Base-by-base conservation (phyloP, 2,888 invertebrate genomes). In the Gryllus longicercus region DNA sequence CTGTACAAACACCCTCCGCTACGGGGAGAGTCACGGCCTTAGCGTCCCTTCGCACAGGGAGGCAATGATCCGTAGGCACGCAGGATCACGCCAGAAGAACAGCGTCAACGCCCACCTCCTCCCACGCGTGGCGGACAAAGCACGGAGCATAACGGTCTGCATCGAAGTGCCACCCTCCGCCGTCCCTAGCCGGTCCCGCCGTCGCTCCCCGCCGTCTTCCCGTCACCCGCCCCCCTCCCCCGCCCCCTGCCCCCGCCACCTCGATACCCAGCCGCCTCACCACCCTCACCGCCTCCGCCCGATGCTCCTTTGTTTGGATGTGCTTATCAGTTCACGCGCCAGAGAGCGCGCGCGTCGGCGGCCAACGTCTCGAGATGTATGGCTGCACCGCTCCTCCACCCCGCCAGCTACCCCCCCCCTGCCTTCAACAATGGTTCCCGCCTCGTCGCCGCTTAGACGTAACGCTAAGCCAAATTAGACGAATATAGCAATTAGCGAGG, bases 311-410 rank as follows among this genome's bases (percentile, higher is more conserved):
- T 63, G 63, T 63, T 63, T 63, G 63, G 16, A n/a, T n/a, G 63
- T 63, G n/a, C 63, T 63, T 63, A 63, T 63, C 63, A 63, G 63
- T 63, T 63, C 63, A 63, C 63, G 63, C 63, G 63, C 63, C 63
- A 63, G 63, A 16, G 63, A 14, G 8, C 16, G 63, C 63, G 16
- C 63, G n/a, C 63, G 63, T 18, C 63, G 63, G 63, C n/a, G 38
- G 38, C n/a, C 63, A 63, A 63, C 63, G 63, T 63, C 63, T 63
- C 63, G 63, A 63, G 63, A 63, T 63, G 63, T 63, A 63, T 63
- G 63, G 63, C 63, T 63, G 63, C 63, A 18, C 16, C 63, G 63
- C 63, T 63, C 18, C 63, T 63, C 0, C 63, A 3, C 63, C 0
- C 63, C 63, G n/a, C 63, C 63, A 63, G 10, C 63, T 14, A 12